Percentiles rank a stretch among this genome's conserved stretches.
These are phyloP conservation scores for Allophyes oxyacanthae DNA, from an alignment of 2,888 invertebrate species.

Conservation along the genomic window DNA sequence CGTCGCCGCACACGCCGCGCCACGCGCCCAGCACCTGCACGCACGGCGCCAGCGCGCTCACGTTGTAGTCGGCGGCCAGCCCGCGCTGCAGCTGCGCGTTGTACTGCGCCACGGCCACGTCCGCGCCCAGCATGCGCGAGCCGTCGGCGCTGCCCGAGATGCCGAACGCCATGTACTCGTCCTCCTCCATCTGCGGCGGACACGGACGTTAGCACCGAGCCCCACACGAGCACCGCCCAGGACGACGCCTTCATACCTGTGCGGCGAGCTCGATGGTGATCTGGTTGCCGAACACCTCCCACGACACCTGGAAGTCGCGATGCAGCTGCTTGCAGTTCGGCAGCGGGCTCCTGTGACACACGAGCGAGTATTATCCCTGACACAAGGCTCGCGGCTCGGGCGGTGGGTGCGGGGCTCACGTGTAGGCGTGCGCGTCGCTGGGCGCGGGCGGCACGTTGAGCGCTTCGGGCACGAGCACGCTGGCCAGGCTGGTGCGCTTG, in stretches of 20 bases:
- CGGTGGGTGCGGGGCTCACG: conserved; percentile 38
- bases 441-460: conserved; percentile 96
- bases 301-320: conserved; percentile 94
- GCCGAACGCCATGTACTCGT: conserved; percentile 97
- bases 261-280: conserved; percentile 95
- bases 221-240: too few relatives aligned
- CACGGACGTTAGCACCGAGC: not conserved
- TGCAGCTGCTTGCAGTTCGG: conserved; percentile 96
- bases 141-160: conserved; percentile 92
- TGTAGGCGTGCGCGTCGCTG: conserved; percentile 66
- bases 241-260: conserved; percentile 90
- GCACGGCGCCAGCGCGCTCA: conserved; percentile 90
- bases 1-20: conserved; percentile 96
- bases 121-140: conserved; percentile 95
- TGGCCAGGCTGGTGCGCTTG: conserved; percentile 67
- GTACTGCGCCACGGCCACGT: conserved; percentile 94
- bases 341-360: conserved; percentile 87
- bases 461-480: conserved; percentile 92
- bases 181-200: conserved; percentile 83
- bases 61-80: conserved; percentile 94
- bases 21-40: conserved; percentile 95
- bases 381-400: too few relatives aligned
- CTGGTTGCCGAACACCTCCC: conserved; percentile 97
- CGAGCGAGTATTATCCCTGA: too few relatives aligned
- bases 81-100: conserved; percentile 91